A percentile compares a stretch with the other conserved stretches of the same genome.
Conservation (phyloP, 2,888 invertebrate species). For the Archips crataeganus region DNA sequence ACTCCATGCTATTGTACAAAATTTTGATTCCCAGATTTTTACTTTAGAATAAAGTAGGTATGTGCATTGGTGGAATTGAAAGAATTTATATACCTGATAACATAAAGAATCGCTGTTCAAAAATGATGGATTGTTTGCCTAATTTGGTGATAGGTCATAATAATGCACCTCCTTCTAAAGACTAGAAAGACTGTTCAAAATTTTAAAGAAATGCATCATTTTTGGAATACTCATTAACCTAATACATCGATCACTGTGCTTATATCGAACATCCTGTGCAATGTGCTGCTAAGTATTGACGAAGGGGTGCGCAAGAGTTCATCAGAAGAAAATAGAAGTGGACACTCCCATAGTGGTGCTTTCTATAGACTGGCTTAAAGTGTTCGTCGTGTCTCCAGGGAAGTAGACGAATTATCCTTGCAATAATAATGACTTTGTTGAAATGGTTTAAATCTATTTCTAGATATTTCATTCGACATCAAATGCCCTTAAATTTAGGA, state of each 20-base stretch:
- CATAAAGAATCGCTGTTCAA: constrained; percentile 55
- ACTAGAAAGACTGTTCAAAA: constrained; percentile 25
- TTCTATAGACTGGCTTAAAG: constrained; percentile 63
- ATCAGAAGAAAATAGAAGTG: constrained; percentile 55
- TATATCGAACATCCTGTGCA: constrained; percentile 61
- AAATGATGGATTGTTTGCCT: constrained; percentile 61
- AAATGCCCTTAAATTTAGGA: not conserved
- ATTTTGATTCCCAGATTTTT: constrained; percentile 71
- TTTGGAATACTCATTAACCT: constrained; percentile 55
- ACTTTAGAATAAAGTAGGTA: constrained; percentile 53
- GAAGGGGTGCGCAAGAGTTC: constrained; percentile 72
- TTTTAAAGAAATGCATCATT: constrained; percentile 59
- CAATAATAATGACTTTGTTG: constrained; percentile 24
- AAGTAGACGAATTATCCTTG: constrained; percentile 35
- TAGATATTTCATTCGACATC: not conserved
- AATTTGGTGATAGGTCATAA: constrained; percentile 15
- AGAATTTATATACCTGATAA: constrained; percentile 49
- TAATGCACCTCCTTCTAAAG: constrained; percentile 1
- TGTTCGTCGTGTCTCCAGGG: constrained; percentile 53
- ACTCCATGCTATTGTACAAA: constrained; percentile 83
- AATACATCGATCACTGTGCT: constrained; percentile 70
- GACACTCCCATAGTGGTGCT: constrained; percentile 69
- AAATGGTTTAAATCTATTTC: not conserved
- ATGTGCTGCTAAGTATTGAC: constrained; percentile 70
- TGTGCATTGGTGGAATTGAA: constrained; percentile 62